A percentile compares a stretch with the other conserved stretches of the same genome.
Evolutionary conservation across 2,888 invertebrate genomes (phyloP).

Genomic region (Callinectes sapidus): DNA sequence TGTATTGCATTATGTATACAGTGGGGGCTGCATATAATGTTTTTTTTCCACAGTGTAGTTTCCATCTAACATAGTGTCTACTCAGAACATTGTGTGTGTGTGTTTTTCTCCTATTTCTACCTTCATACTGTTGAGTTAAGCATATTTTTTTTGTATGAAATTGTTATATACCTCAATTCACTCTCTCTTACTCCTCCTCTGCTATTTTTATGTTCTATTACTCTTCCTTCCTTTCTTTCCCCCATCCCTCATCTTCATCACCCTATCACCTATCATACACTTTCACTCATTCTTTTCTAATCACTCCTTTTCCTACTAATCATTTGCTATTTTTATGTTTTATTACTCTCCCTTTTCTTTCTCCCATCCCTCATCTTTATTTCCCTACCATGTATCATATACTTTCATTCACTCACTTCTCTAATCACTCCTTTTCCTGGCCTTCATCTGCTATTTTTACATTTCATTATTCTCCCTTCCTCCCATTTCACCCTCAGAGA

Average conservation of each 20-base stretch:
- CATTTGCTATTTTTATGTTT: background rate
- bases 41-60: too few relatives aligned
- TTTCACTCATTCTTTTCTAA: background rate
- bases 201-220: background rate
- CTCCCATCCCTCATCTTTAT: constrained; percentile 74
- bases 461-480: background rate
- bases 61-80: too few relatives aligned
- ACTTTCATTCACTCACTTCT: background rate
- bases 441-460: background rate
- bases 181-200: too few relatives aligned
- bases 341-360: background rate
- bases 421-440: background rate
- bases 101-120: background rate
- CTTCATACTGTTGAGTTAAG: background rate
- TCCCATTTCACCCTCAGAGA: constrained; percentile 79
- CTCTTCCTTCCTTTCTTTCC: background rate
- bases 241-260: background rate
- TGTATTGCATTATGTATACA: too few relatives aligned
- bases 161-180: too few relatives aligned
- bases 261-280: background rate
- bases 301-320: background rate
- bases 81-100: too few relatives aligned
- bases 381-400: background rate
- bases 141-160: too few relatives aligned
- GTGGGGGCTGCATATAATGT: too few relatives aligned